Evolutionary conservation across 2,797 vertebrate genomes (phyloP).

Genomic region (Coregonus suidteri): DNA sequence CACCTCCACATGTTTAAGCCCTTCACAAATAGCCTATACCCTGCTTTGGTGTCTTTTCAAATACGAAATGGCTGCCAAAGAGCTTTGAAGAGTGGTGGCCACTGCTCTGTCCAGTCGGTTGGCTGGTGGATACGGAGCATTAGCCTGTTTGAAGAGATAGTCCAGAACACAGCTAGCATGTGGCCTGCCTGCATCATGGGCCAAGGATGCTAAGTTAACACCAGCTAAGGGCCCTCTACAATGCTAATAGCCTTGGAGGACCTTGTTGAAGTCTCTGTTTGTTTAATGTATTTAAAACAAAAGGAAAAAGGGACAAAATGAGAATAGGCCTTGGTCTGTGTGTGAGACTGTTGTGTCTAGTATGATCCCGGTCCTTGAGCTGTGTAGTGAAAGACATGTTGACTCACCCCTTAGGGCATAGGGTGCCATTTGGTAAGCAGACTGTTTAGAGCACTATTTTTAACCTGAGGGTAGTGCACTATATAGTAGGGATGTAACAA

Average conservation of each 20-base stretch:
- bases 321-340: not conserved
- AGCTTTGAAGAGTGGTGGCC: not conserved
- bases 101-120: conserved; percentile 46
- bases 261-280: conserved; percentile 37
- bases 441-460: conserved; percentile 49
- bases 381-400: conserved; percentile 57
- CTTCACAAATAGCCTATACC: not conserved
- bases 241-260: conserved; percentile 28
- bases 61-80: not conserved
- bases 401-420: conserved; percentile 14
- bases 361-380: conserved; percentile 18
- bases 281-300: not conserved
- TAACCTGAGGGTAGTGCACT: not conserved
- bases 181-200: conserved; percentile 37
- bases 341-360: conserved; percentile 14
- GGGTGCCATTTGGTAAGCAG: conserved; percentile 20
- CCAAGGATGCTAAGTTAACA: conserved; percentile 21
- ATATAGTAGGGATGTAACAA: too few relatives aligned
- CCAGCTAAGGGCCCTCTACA: conserved; percentile 38
- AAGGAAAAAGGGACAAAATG: not conserved
- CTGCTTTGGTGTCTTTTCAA: not conserved
- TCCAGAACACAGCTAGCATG: conserved; percentile 51
- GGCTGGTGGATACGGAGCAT: conserved; percentile 58
- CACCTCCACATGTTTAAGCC: not conserved
- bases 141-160: conserved; percentile 65